Conservation (phyloP, 2,797 vertebrate genomes). For the Cryptoblepharus egeriae region DNA sequence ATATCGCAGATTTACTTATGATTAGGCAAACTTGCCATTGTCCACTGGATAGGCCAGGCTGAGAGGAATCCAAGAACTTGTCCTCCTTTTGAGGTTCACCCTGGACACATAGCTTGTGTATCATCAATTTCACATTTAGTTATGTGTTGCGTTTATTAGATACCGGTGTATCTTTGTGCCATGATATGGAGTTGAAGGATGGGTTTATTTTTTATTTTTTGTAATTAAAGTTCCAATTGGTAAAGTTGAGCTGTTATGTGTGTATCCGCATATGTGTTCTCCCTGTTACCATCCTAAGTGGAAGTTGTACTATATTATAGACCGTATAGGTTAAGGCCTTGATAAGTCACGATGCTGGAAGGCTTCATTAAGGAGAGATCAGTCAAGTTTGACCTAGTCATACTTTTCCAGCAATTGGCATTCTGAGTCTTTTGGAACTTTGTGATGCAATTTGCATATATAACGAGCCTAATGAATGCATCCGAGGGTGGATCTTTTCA, state of each 20-base stretch:
- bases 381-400: slow-evolving; percentile 37
- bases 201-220: not conserved
- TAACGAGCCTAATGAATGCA: slow-evolving; percentile 55
- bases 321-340: slow-evolving; percentile 18
- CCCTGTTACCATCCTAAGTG: slow-evolving; percentile 5
- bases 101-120: no score
- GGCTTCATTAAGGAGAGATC: slow-evolving; percentile 30
- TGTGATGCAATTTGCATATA: slow-evolving; percentile 42
- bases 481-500: rapidly evolving
- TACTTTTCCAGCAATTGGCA: slow-evolving; percentile 20
- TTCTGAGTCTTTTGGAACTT: slow-evolving; percentile 31
- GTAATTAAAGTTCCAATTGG: not conserved
- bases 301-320: slow-evolving; percentile 53
- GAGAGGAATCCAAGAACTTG: no score
- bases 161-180: no score
- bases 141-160: no score
- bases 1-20: no score
- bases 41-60: no score
- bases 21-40: no score
- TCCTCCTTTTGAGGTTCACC: no score
- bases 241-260: not conserved
- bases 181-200: not conserved
- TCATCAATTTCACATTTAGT: no score
- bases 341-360: slow-evolving; percentile 17
- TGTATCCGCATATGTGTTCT: not conserved